A percentile compares a stretch with the other conserved stretches of the same genome.
Conservation (phyloP, 2,888 invertebrate species). For the Polylopha cassiicola region DNA sequence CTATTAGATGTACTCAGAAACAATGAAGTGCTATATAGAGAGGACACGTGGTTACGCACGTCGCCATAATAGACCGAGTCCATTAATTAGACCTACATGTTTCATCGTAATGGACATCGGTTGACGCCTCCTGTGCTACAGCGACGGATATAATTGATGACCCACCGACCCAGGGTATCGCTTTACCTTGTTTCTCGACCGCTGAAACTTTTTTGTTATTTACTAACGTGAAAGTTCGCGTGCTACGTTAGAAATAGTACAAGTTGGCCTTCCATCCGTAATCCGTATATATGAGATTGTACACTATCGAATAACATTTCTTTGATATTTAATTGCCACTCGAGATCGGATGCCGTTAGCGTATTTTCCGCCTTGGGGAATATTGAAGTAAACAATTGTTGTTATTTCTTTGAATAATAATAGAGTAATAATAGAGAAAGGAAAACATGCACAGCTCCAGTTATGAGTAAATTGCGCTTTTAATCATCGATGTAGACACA, state of each 20-base stretch:
- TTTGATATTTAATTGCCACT: constrained; percentile 21
- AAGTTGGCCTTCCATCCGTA: too few relatives aligned
- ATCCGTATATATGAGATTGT: too few relatives aligned
- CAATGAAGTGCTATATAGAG: constrained; percentile 28
- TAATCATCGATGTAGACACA: too few relatives aligned
- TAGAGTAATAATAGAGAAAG: too few relatives aligned
- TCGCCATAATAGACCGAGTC: constrained; percentile 52
- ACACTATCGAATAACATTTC: constrained; percentile 9
- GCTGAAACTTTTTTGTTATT: constrained; percentile 17
- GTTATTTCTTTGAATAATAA: too few relatives aligned
- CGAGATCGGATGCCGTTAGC: constrained; percentile 6
- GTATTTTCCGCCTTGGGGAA: too few relatives aligned
- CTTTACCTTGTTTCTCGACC: constrained; percentile 36
- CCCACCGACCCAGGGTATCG: constrained; percentile 34
- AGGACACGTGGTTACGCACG: constrained; percentile 45
- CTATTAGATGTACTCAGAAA: constrained; percentile 15
- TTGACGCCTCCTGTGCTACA: constrained; percentile 38
- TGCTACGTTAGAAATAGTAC: constrained; percentile 9
- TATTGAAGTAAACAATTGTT: too few relatives aligned
- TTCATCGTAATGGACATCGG: constrained; percentile 65
- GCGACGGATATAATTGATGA: constrained; percentile 33
- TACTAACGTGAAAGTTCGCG: constrained; percentile 1
- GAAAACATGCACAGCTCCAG: too few relatives aligned
- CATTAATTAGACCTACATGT: constrained; percentile 69
- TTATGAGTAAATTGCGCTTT: too few relatives aligned